Conservation (phyloP, 1,140 invertebrate genomes). For the Polyergus mexicanus region DNA sequence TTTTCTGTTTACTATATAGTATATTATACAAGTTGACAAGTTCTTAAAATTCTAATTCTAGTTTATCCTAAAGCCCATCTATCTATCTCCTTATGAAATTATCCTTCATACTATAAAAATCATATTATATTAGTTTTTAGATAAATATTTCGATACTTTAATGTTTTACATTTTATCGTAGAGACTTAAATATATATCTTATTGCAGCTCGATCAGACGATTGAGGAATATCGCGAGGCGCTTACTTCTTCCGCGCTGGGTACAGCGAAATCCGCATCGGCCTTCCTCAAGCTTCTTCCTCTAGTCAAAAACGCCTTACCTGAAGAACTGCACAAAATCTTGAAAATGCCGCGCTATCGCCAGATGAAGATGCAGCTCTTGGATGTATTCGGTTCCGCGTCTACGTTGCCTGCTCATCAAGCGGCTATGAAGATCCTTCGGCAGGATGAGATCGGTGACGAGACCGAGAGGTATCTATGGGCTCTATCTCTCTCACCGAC, state of each 20-base stretch:
- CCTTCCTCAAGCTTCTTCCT: constrained; percentile 89
- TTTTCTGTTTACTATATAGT: no score
- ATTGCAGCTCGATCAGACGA: constrained; percentile 85
- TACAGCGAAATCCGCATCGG: constrained; percentile 88
- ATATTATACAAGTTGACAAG: no score
- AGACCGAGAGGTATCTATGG: constrained; percentile 92
- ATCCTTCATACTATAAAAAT: not conserved
- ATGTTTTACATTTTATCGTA: not conserved
- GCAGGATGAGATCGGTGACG: constrained; percentile 88
- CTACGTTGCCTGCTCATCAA: constrained; percentile 89
- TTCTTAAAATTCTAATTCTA: no score
- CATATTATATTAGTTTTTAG: not conserved
- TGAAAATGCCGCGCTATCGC: constrained; percentile 85
- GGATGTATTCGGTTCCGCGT: constrained; percentile 90
- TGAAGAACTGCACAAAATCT: constrained; percentile 88
- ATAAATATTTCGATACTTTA: not conserved
- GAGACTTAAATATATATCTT: constrained; percentile 9
- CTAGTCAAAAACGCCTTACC: constrained; percentile 87
- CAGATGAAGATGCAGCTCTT: constrained; percentile 88
- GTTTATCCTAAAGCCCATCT: no score
- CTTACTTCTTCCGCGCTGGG: constrained; percentile 88
- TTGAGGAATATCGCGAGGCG: constrained; percentile 87
- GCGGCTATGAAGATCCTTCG: constrained; percentile 89
- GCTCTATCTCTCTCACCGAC: constrained; percentile 88
- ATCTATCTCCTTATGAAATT: not conserved